Percentiles rank a stretch among this genome's conserved stretches.
These are phyloP conservation scores for Upupa epops DNA, from an alignment of 2,113 vertebrate species.

Conservation along the genomic window DNA sequence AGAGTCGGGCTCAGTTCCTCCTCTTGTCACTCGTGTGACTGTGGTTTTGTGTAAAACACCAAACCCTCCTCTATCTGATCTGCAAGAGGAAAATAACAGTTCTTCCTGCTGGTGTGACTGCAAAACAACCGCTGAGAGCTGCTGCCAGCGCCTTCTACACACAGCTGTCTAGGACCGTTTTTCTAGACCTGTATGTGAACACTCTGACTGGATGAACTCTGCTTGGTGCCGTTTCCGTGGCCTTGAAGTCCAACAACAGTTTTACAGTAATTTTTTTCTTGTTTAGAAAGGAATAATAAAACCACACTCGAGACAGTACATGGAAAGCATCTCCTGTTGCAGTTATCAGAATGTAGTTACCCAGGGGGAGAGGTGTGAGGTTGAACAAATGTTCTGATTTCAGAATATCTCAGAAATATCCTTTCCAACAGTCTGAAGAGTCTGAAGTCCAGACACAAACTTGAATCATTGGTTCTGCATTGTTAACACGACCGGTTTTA, in stretches of 20 bases:
- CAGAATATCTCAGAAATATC: not conserved
- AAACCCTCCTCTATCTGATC: not conserved
- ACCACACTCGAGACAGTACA: not conserved
- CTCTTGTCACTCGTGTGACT: not conserved
- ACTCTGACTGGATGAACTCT: not conserved
- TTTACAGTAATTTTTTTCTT: not conserved
- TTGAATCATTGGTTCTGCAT: not conserved
- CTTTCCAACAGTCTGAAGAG: not conserved
- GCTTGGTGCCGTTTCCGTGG: not conserved
- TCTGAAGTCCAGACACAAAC: not conserved
- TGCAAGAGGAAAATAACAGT: not conserved
- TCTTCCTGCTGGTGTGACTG: not conserved
- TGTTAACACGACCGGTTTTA: not conserved
- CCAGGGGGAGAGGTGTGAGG: not conserved
- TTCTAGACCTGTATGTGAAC: not conserved
- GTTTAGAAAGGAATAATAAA: not conserved
- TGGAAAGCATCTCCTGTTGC: not conserved
- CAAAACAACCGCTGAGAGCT: not conserved
- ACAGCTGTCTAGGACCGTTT: not conserved
- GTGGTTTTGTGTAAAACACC: not conserved
- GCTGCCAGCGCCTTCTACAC: not conserved
- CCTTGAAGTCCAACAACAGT: not conserved
- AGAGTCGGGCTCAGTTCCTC: not conserved
- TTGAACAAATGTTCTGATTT: not conserved
- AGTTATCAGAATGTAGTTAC: not conserved